Evolutionary conservation across 2,113 vertebrate genomes (phyloP).

Genomic region (Phylloscopus trochiloides): DNA sequence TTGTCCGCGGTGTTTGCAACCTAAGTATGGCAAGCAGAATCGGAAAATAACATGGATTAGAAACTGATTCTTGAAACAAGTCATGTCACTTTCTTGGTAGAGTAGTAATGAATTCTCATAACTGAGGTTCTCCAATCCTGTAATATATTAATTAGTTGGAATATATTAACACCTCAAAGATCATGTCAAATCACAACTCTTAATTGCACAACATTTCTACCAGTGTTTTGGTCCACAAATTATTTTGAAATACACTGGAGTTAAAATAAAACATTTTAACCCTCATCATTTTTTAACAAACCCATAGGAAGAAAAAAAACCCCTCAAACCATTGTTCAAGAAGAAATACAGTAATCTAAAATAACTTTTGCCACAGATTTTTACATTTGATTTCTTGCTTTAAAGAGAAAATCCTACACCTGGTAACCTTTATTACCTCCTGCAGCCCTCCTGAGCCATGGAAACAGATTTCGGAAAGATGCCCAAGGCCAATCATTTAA

Average conservation of each 20-base stretch:
- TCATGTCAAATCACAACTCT: not conserved
- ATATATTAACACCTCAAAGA: not conserved
- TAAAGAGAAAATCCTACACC: not conserved
- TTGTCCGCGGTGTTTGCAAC: not conserved
- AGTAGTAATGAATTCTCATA: not conserved
- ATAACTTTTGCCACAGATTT: not conserved
- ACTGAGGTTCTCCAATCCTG: not conserved
- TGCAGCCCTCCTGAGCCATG: not conserved
- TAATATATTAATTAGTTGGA: not conserved
- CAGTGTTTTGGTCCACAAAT: not conserved
- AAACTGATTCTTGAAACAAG: constrained; percentile 4
- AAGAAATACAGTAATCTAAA: not conserved
- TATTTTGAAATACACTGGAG: not conserved
- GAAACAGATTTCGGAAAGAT: not conserved
- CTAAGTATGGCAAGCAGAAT: not conserved
- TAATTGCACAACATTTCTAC: not conserved
- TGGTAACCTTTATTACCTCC: not conserved
- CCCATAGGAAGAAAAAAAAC: not conserved
- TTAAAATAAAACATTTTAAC: not conserved
- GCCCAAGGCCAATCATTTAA: not conserved
- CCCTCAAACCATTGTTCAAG: not conserved
- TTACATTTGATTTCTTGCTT: not conserved
- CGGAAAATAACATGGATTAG: not conserved
- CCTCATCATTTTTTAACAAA: not conserved
- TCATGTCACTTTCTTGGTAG: not conserved